Evolutionary conservation across 92 coral and sea anemone species (phyloP).

Genomic region (Siderastrea siderea): DNA sequence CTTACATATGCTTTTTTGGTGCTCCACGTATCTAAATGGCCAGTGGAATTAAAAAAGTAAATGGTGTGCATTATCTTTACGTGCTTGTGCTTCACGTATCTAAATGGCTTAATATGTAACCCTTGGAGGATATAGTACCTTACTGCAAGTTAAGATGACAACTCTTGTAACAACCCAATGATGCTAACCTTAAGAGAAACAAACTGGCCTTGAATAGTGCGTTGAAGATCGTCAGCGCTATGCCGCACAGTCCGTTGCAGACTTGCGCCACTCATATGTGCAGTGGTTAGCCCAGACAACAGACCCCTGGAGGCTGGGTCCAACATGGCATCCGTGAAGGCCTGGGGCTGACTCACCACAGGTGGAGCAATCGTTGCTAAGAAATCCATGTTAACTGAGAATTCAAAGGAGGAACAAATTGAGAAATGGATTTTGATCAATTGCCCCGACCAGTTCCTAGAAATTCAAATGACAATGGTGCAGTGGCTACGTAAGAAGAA

Average conservation of each 20-base stretch:
- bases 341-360: conserved; percentile 66
- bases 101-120: too few species aligned
- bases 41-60: too few species aligned
- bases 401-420: conserved; percentile 2
- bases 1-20: too few species aligned
- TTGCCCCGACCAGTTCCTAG: too few species aligned
- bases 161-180: background rate
- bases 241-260: conserved; percentile 50
- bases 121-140: too few species aligned
- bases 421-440: too few species aligned
- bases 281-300: conserved; percentile 53
- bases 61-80: too few species aligned
- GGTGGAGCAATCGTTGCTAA: conserved; percentile 62
- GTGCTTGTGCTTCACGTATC: too few species aligned
- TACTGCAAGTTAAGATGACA: too few species aligned
- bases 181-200: conserved; percentile 73
- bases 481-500: too few species aligned
- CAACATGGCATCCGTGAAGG: conserved; percentile 70
- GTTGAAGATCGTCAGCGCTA: conserved; percentile 68
- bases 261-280: conserved; percentile 76
- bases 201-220: conserved; percentile 70
- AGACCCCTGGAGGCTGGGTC: conserved; percentile 74
- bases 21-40: too few species aligned
- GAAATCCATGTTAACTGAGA: conserved; percentile 60
- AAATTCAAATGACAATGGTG: too few species aligned